Base-by-base conservation (phyloP, 2,888 invertebrate genomes). In the Griposia aprilina region DNA sequence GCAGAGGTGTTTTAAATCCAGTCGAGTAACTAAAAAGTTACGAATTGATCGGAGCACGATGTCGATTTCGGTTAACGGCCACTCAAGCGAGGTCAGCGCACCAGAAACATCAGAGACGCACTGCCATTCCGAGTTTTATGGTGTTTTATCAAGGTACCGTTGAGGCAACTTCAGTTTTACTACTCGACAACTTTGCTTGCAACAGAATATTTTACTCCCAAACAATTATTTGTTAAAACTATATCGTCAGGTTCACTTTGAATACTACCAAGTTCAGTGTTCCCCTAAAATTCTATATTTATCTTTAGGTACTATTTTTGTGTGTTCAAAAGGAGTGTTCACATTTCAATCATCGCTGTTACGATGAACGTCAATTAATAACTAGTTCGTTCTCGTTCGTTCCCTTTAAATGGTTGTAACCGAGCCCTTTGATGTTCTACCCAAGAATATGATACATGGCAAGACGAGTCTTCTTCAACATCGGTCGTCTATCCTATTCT, bases 121-220 rank as follows among this genome's bases (percentile, higher is more conserved):
- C 85, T 90, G 90, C 90, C 88, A 90, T 93, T 92, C 85, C 90
- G 88, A 90, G 89, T 95, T 95, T 87, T 94, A 94, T 94, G 92
- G 93, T 93, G 93, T 94, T 93, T 93, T 94, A 94, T 93, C 93
- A 94, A 94, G 92, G 92, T 94, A 94, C 93, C 93, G 93, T 94
- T 94, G 90, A 89, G 78, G 80, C 88, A 87, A 92, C 91, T 90
- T 91, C 88, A 92, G 90, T 92, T 94, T 93, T 93, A 94, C 90
- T 90, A 90, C 90, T 91, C 79, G 36, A 75, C 72, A 83, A 85
- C 83, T 86, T 82, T 73, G 81, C 69, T 82, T 69, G 74, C 77
- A 70, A 78, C 63, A 82, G 79, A 85, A 76, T 83, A 41, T 57
- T 69, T 78, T 87, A 80, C 80, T 66, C 59, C 52, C 36, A 41